A percentile compares a stretch with the other conserved stretches of the same genome.
These are phyloP conservation scores for Lycopodina hypogea DNA, from an alignment of 37 sponge, comb jelly and placozoan species.

Conservation along the genomic window DNA sequence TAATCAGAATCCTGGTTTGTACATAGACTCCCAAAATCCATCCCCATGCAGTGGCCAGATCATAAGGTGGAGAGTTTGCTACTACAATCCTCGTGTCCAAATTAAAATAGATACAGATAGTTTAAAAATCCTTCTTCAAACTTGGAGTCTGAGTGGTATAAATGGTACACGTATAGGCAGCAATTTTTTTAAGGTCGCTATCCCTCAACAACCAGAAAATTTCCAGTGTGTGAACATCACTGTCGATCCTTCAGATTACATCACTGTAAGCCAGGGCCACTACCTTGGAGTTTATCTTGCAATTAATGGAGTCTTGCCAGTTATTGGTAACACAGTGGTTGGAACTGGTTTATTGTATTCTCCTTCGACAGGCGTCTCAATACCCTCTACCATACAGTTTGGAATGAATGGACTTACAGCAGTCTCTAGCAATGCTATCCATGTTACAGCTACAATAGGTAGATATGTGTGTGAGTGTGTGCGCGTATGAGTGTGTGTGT, in stretches of 20 bases:
- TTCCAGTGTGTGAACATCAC: background rate
- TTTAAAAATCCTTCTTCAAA: background rate
- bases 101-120: background rate
- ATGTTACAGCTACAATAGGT: constrained; percentile 5
- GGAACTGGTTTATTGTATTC: too few relatives aligned
- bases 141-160: background rate
- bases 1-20: background rate
- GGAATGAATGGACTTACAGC: background rate
- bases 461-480: background rate
- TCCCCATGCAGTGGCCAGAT: constrained; percentile 1
- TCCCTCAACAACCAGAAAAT: background rate
- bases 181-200: background rate
- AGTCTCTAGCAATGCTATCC: background rate
- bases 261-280: background rate
- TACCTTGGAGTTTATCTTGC: background rate
- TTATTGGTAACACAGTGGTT: background rate
- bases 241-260: background rate
- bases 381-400: too few relatives aligned
- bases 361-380: too few relatives aligned
- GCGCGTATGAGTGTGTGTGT: too few relatives aligned
- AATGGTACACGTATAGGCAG: background rate
- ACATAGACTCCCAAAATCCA: background rate
- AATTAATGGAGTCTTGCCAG: background rate
- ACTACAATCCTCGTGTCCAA: background rate
- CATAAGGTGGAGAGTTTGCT: constrained; percentile 8